Evolutionary conservation across 2,113 vertebrate species (phyloP), one percentile per base, ranked within the genome.

Genomic region (Felis chaus): DNA sequence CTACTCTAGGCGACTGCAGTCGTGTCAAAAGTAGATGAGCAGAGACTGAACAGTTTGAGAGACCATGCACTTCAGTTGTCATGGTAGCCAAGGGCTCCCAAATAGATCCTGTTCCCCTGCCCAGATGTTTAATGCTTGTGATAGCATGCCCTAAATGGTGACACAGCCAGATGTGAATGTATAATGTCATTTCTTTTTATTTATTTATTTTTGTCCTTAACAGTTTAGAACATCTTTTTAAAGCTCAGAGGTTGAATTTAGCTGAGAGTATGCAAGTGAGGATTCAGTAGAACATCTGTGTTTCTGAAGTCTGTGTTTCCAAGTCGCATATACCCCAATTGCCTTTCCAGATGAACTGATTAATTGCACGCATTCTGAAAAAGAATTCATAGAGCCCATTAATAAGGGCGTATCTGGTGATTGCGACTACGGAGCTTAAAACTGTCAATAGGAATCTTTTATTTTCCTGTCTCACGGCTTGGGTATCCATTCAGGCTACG

Each of bases 21-120:
- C 91, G 85, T 97, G 69, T 85, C 97, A 76, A 96, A 95, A 96
- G 92, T 80, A 89, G 93, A 96, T 97, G 92, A 97, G 95, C 81
- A 95, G 84, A 88, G 96, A 76, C 63, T 63, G 78, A 96, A 92
- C 81, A 78, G 48, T 97, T 96, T 96, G 97, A 98, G 53, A 97
- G 97, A 97, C 73, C 41, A 29, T 48, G 69, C 65, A 9, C 94
- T 93, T 94, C 92, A 89, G 95, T 98, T 97, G 97, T 95, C 97
- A 97, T 89, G 85, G 88, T 73, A 97, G 91, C 74, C 92, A 81
- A 69, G 92, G 93, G 74, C 88, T 97, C 48, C 92, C 82, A 74
- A 79, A 41, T 10, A 63, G 45, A 23, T 81, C 45, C 45, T 76
- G 55, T 21, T 16, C 66, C 48, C 41, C 18, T 45, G 16, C 65